phyloP scores from a whole-genome alignment of 2,888 invertebrate genomes.

The Pammene fasciana region DNA sequence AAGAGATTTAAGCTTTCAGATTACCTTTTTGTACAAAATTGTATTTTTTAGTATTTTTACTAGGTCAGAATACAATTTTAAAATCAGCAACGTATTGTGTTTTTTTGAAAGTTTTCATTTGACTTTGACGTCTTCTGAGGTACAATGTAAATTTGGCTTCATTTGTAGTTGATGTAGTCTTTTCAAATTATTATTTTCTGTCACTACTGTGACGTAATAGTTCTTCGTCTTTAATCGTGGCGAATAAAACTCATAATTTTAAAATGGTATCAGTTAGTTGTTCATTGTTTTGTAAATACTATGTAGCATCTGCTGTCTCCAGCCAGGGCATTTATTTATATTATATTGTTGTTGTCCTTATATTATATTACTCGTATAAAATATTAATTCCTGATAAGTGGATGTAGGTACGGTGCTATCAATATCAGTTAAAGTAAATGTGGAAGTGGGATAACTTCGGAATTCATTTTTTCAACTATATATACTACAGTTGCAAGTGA shows the following conservation, averaged over 20 bases:
- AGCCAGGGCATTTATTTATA: background rate
- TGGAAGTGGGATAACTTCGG: too few relatives aligned
- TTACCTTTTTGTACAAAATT: constrained; percentile 47
- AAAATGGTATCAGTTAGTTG: background rate
- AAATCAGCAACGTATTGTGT: constrained; percentile 33
- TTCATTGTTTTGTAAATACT: background rate
- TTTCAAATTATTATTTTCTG: background rate
- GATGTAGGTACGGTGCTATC: too few relatives aligned
- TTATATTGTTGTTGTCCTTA: too few relatives aligned
- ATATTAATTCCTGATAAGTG: too few relatives aligned
- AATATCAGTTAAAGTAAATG: too few relatives aligned
- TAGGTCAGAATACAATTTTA: constrained; percentile 50
- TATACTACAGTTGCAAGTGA: too few relatives aligned
- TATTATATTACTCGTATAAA: too few relatives aligned
- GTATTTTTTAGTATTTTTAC: constrained; percentile 47
- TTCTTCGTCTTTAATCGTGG: background rate
- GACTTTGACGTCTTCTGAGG: background rate
- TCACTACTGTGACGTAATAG: background rate
- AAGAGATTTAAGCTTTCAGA: constrained; percentile 43
- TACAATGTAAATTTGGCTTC: background rate
- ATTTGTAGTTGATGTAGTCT: background rate
- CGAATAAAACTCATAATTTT: background rate
- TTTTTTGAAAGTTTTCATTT: constrained; percentile 13
- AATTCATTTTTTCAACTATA: too few relatives aligned
- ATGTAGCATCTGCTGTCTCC: background rate